These are phyloP conservation scores for Orchesellides sinensis DNA, from an alignment of 2,888 invertebrate species.

Conservation along the genomic window DNA sequence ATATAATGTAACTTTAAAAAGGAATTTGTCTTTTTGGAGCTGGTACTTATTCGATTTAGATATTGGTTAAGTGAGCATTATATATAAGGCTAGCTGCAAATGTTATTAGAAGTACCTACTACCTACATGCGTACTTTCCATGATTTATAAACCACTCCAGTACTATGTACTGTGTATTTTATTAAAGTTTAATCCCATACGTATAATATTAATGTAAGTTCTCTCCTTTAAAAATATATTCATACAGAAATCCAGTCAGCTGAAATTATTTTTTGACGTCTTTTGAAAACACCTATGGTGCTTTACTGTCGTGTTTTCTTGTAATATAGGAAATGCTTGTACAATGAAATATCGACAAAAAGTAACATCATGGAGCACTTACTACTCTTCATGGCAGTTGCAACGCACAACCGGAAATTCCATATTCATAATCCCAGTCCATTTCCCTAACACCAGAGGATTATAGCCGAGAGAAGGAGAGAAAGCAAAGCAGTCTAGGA, in stretches of 20 bases:
- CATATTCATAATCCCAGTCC: constrained; percentile 13
- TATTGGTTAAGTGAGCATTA: no score
- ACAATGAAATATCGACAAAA: not conserved
- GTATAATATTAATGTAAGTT: not conserved
- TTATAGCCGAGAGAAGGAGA: no score
- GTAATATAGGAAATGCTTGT: not conserved
- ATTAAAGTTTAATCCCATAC: not conserved
- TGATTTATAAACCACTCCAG: not conserved
- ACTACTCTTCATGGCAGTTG: not conserved
- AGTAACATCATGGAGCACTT: not conserved
- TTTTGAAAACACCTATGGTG: not conserved
- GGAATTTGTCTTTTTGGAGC: no score
- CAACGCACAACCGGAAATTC: constrained; percentile 4
- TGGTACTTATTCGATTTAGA: no score
- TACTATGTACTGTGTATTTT: not conserved
- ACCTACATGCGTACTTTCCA: no score
- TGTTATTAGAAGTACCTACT: no score
- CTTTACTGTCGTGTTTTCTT: not conserved
- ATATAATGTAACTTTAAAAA: no score
- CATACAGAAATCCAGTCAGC: not conserved
- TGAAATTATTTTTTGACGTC: not conserved
- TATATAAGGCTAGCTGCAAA: no score
- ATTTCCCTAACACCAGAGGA: constrained; percentile 5
- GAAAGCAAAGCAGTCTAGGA: no score
- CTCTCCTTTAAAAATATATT: not conserved